Evolutionary conservation across 2,888 invertebrate genomes (phyloP), one percentile per base, ranked within the genome.

Genomic region (Coelopa pilipes): DNA sequence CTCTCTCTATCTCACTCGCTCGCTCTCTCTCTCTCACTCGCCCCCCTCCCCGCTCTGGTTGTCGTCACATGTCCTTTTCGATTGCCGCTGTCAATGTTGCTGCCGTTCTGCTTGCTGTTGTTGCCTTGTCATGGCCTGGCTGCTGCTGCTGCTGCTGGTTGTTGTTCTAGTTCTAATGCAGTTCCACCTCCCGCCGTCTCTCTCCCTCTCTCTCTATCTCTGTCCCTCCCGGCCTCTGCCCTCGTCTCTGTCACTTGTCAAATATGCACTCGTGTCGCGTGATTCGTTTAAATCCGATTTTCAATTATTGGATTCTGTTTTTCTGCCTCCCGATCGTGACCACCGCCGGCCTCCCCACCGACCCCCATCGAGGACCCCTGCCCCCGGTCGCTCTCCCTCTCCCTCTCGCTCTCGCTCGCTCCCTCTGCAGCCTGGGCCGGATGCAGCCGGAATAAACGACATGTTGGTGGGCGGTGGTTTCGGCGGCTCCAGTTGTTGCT

Each of bases 291-390:
- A 80, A 82, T 82, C 79, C 80, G 78, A 82, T 80, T 82, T 85
- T 83, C 82, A 83, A 82, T 83, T 84, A 85, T 82, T 82, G 81
- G 79, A 83, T 82, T 83, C 82, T 79, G 80, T 81, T 81, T 79
- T 80, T 75, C 76, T 73, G 60, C 77, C 65, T 76, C 69, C 69
- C 66, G 74, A 78, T 75, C 73, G 70, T 55, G 73, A 34, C 34
- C 34, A 34, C 34, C 34, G 7, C 34, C 34, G 7, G 34, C 34
- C 2, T 34, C 34, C 34, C 34, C 34, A n/a, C n/a, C 34, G 34
- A 34, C 2, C 34, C 34, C 7, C 34, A n/a, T n/a, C n/a, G n/a
- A n/a, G n/a, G 34, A 34, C 2, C 7, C 7, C 4, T 34, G 34
- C 34, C 7, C 7, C 4, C 7, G 34, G 4, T 34, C 34, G 34